Percentiles rank a stretch among this genome's conserved stretches.
Conservation (phyloP, 2,888 invertebrate species). For the Cynaeus angustus region DNA sequence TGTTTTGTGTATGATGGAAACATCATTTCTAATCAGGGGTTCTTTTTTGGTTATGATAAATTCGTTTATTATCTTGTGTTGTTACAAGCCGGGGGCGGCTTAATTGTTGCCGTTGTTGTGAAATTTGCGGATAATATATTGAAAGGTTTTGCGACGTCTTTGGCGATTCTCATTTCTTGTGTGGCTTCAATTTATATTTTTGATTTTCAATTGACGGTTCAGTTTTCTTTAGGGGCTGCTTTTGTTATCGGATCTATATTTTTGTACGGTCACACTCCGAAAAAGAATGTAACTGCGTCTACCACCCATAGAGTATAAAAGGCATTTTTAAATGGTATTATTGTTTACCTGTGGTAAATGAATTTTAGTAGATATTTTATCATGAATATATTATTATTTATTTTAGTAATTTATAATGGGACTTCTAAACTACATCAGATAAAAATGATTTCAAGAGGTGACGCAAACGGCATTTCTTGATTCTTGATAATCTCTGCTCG, state of each 20-base stretch:
- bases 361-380: too few relatives aligned
- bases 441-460: too few relatives aligned
- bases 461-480: too few relatives aligned
- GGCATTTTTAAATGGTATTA: too few relatives aligned
- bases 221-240: constrained; percentile 88
- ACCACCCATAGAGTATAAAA: constrained; percentile 50
- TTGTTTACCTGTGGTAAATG: too few relatives aligned
- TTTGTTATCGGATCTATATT: constrained; percentile 96
- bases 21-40: constrained; percentile 78
- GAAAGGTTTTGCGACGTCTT: constrained; percentile 98
- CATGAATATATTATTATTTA: background rate
- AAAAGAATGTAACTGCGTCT: constrained; percentile 45
- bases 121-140: constrained; percentile 99
- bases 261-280: constrained; percentile 88
- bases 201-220: constrained; percentile 88
- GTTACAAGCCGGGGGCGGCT: constrained; percentile 95
- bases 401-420: constrained; percentile 4
- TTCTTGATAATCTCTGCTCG: too few relatives aligned
- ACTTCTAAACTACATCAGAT: background rate
- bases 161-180: constrained; percentile 97
- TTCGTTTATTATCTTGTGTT: constrained; percentile 92
- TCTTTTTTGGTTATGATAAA: constrained; percentile 84
- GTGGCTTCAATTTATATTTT: constrained; percentile 95
- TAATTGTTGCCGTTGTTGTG: constrained; percentile 97
- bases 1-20: constrained; percentile 82